These are phyloP conservation scores for Spatulosminthurus flaviceps DNA, from an alignment of 2,888 invertebrate species.

Conservation along the genomic window DNA sequence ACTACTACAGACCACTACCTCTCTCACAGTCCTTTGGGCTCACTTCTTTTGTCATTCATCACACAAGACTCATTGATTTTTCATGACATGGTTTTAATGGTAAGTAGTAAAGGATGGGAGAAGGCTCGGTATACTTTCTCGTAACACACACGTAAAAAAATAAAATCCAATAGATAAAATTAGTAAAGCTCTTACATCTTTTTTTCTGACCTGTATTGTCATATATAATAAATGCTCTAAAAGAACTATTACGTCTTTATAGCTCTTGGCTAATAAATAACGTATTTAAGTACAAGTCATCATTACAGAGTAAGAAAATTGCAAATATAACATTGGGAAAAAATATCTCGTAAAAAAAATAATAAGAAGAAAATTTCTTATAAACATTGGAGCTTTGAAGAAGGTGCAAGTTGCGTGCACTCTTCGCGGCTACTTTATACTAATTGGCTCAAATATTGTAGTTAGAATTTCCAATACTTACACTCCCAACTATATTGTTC, in stretches of 20 bases:
- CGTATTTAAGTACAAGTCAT: neutral
- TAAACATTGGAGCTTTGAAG: too few species aligned
- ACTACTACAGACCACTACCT: neutral
- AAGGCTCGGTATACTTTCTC: neutral
- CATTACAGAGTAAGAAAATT: neutral
- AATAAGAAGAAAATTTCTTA: too few species aligned
- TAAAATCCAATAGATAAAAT: neutral
- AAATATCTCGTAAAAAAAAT: too few species aligned
- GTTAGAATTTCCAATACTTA: too few species aligned
- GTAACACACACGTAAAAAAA: too few species aligned
- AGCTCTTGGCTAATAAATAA: conserved; percentile 6
- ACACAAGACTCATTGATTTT: conserved; percentile 7
- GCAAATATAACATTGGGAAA: neutral
- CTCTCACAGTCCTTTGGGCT: neutral
- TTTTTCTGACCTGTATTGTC: neutral
- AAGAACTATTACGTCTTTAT: neutral
- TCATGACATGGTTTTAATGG: conserved; percentile 18
- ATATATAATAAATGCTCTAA: too few species aligned
- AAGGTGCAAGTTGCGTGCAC: too few species aligned
- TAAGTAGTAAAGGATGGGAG: neutral
- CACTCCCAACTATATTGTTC: too few species aligned
- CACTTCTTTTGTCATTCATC: neutral
- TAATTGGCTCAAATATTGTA: too few species aligned
- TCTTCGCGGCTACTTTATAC: too few species aligned
- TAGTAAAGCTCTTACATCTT: too few species aligned